Conservation (phyloP, 1,140 invertebrate species). For the Nixonia krombeini region DNA sequence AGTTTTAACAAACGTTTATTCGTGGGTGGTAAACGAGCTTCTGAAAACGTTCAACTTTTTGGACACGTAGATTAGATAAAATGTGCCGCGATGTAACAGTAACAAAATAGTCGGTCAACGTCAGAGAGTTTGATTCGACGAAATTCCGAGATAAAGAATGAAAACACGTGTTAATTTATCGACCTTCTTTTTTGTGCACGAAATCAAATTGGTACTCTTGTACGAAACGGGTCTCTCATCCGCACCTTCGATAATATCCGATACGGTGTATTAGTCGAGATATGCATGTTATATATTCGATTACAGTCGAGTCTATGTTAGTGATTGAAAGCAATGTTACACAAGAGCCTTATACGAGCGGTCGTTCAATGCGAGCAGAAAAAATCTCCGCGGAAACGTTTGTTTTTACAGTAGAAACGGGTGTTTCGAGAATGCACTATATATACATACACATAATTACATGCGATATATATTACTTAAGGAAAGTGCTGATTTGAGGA, state of each 20-base stretch:
- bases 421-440: too few species aligned
- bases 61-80: neutral
- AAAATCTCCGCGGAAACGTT: slow-evolving; percentile 2
- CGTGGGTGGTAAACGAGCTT: slow-evolving; percentile 6
- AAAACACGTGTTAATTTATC: neutral
- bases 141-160: neutral
- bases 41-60: neutral
- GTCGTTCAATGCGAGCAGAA: slow-evolving; percentile 25
- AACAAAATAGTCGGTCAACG: neutral
- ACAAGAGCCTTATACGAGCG: slow-evolving; percentile 48
- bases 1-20: slow-evolving; percentile 3
- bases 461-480: too few species aligned
- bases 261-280: too few species aligned
- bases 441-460: too few species aligned
- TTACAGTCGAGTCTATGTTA: slow-evolving; percentile 19
- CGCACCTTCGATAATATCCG: neutral
- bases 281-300: too few species aligned
- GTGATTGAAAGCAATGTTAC: slow-evolving; percentile 42
- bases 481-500: too few species aligned
- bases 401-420: slow-evolving; percentile 4
- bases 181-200: neutral
- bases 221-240: neutral
- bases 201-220: neutral
- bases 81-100: too few species aligned
- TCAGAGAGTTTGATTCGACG: neutral